Percentiles rank a stretch among this genome's conserved stretches.
Evolutionary conservation across 2,888 invertebrate genomes (phyloP).

Genomic region (Chydorus sphaericus): DNA sequence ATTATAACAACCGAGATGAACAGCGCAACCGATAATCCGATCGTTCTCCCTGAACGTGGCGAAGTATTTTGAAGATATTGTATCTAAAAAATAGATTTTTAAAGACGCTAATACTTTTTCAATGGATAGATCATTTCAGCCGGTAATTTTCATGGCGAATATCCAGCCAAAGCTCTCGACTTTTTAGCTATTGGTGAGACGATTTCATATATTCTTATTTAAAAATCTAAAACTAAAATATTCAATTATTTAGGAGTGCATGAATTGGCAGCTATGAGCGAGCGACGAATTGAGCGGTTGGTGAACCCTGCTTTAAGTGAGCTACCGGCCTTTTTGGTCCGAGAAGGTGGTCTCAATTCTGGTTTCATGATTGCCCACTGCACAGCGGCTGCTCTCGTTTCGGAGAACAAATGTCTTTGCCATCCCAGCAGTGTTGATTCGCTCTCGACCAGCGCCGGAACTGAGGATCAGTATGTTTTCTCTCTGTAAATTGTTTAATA

Average conservation of each 20-base stretch:
- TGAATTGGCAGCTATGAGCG: constrained; percentile 49
- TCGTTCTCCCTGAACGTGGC: constrained; percentile 38
- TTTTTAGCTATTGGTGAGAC: constrained; percentile 44
- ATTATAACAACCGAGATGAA: constrained; percentile 47
- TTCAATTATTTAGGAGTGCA: constrained; percentile 30
- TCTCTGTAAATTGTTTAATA: too few relatives aligned
- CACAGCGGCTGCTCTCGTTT: constrained; percentile 47
- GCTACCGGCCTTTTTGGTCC: constrained; percentile 46
- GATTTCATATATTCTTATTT: too few relatives aligned
- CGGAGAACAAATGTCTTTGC: constrained; percentile 50
- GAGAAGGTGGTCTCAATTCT: constrained; percentile 50
- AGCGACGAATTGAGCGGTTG: constrained; percentile 44
- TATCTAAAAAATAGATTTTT: too few relatives aligned
- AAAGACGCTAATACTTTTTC: too few relatives aligned
- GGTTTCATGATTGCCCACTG: constrained; percentile 54
- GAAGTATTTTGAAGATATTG: too few relatives aligned
- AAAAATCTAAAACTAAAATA: background rate
- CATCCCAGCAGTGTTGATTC: constrained; percentile 51
- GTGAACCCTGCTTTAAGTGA: constrained; percentile 48
- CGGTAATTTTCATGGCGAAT: constrained; percentile 55
- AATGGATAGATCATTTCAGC: constrained; percentile 40
- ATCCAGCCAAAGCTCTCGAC: constrained; percentile 49
- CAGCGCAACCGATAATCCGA: constrained; percentile 49
- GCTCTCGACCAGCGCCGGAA: constrained; percentile 46
- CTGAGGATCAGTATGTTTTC: constrained; percentile 57